Conservation (phyloP, 2,797 vertebrate genomes). For the Diplodus sargus region DNA sequence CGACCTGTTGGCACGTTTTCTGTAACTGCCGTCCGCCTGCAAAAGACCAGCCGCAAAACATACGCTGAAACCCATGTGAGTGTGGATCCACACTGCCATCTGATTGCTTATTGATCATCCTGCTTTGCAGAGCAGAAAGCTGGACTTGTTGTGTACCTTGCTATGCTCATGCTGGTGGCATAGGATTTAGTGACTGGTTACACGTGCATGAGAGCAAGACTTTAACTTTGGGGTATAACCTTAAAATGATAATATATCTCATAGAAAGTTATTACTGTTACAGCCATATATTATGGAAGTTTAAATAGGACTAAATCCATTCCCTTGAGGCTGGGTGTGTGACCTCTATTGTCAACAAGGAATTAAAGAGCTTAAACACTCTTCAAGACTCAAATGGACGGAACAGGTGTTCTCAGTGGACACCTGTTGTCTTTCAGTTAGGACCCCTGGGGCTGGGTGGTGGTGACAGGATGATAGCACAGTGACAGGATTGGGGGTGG, state of each 20-base stretch:
- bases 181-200: constrained; percentile 4
- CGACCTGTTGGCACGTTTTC: constrained; percentile 27
- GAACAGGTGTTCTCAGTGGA: constrained; percentile 63
- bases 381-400: constrained; percentile 24
- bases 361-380: constrained; percentile 12
- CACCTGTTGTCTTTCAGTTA: constrained; percentile 73
- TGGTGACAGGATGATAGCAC: constrained; percentile 40
- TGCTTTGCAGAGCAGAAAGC: constrained; percentile 27
- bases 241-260: not conserved
- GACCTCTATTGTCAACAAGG: not conserved
- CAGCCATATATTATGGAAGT: not conserved
- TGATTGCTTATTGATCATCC: constrained; percentile 60
- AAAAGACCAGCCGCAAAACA: not conserved
- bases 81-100: constrained; percentile 10
- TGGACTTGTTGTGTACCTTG: constrained; percentile 5
- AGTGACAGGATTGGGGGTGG: constrained; percentile 28
- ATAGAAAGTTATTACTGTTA: not conserved
- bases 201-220: constrained; percentile 14
- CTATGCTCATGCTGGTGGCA: not conserved
- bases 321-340: not conserved
- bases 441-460: constrained; percentile 64
- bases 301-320: not conserved
- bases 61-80: constrained; percentile 25
- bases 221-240: not conserved
- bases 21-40: not conserved